These are phyloP conservation scores for Graphium colonna DNA, from an alignment of 2,888 invertebrate species.

Conservation along the genomic window DNA sequence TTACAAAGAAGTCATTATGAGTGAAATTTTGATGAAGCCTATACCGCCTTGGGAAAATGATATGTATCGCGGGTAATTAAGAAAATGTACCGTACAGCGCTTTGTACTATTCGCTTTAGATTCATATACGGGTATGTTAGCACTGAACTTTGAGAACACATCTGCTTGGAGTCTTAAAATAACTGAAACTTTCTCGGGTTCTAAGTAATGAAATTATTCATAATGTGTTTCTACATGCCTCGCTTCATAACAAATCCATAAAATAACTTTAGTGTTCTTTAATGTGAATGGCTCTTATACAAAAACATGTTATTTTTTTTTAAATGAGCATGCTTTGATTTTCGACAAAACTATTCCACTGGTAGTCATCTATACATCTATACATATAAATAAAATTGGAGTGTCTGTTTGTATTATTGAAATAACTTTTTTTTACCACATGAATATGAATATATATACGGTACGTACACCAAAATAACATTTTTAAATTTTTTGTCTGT, in stretches of 20 bases:
- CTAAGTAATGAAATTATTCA: not conserved
- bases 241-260: not conserved
- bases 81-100: not conserved
- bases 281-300: not conserved
- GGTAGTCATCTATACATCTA: no score
- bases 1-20: not conserved
- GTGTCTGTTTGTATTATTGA: no score
- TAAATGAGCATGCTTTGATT: no score
- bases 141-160: not conserved
- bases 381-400: no score
- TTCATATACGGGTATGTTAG: not conserved
- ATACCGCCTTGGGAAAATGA: not conserved
- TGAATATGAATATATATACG: no score
- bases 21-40: conserved; percentile 1
- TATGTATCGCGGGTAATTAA: conserved; percentile 2
- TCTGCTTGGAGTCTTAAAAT: not conserved
- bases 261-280: not conserved
- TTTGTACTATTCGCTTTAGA: not conserved
- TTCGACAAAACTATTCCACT: no score
- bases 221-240: no score
- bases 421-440: no score
- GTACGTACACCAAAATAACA: no score
- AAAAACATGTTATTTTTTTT: no score
- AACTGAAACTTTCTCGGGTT: not conserved
- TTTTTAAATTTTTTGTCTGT: no score